Conservation (phyloP, 1,140 invertebrate genomes). For the Orchesella cincta region DNA sequence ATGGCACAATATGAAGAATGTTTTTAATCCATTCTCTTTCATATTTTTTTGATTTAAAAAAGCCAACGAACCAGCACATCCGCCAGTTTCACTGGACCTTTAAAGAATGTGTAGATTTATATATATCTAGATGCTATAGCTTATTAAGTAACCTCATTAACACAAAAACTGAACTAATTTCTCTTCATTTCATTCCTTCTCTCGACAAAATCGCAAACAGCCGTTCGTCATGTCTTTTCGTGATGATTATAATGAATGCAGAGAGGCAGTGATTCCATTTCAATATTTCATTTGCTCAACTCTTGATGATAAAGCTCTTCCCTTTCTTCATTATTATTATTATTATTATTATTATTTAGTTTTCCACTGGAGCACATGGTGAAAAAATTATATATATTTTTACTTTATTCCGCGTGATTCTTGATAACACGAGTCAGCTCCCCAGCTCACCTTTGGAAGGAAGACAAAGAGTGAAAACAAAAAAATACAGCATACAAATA, state of each 20-base stretch:
- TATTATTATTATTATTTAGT: too few relatives aligned
- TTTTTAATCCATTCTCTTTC: background rate
- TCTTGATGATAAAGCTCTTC: too few relatives aligned
- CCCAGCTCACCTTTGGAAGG: too few relatives aligned
- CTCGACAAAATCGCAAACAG: background rate
- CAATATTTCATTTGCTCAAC: too few relatives aligned
- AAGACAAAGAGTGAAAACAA: too few relatives aligned
- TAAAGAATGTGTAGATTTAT: background rate
- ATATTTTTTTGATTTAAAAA: background rate
- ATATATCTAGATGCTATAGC: background rate
- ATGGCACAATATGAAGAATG: background rate
- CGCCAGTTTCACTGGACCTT: background rate
- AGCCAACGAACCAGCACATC: slow-evolving; percentile 15
- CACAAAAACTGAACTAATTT: slow-evolving; percentile 10
- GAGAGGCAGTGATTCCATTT: too few relatives aligned
- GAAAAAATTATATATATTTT: too few relatives aligned
- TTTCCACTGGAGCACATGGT: too few relatives aligned
- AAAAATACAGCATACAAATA: too few relatives aligned
- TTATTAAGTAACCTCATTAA: slow-evolving; percentile 12
- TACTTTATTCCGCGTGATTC: too few relatives aligned
- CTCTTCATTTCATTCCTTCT: background rate
- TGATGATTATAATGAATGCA: background rate
- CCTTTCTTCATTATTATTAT: too few relatives aligned
- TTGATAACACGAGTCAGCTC: too few relatives aligned
- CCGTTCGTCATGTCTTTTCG: background rate